Evolutionary conservation across 2,888 invertebrate genomes (phyloP).

Genomic region (Ectobius pallidus): DNA sequence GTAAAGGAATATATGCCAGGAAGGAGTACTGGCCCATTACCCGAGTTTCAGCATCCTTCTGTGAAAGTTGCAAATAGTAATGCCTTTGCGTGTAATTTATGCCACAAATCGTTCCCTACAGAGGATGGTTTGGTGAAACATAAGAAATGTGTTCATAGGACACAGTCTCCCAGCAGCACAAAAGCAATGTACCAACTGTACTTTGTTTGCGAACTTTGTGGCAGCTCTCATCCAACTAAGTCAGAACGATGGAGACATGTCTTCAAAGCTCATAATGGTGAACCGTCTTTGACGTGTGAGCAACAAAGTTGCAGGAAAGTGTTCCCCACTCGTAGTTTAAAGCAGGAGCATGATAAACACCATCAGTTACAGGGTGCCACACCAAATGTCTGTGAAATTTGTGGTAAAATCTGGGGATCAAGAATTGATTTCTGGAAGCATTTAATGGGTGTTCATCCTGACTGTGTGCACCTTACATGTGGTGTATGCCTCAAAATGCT

Average conservation of each 20-base stretch:
- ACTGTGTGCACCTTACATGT: constrained; percentile 57
- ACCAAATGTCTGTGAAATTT: constrained; percentile 57
- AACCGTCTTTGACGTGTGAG: constrained; percentile 53
- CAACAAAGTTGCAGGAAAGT: constrained; percentile 54
- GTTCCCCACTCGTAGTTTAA: constrained; percentile 55
- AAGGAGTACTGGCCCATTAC: neutral
- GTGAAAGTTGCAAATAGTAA: constrained; percentile 44
- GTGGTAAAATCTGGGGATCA: constrained; percentile 59
- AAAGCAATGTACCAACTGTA: constrained; percentile 54
- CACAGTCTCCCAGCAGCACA: constrained; percentile 25
- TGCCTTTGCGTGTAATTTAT: constrained; percentile 54
- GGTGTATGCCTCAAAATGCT: constrained; percentile 59
- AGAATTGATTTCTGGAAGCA: constrained; percentile 61
- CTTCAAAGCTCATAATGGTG: constrained; percentile 54
- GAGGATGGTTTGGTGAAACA: constrained; percentile 58
- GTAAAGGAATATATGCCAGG: neutral
- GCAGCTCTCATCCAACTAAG: constrained; percentile 56
- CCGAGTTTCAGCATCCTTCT: neutral
- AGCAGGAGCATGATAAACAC: constrained; percentile 56
- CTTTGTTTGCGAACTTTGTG: constrained; percentile 58
- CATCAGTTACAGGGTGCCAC: constrained; percentile 50
- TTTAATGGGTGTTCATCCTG: constrained; percentile 59
- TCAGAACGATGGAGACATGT: constrained; percentile 60
- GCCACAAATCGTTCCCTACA: constrained; percentile 56
- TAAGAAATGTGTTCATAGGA: constrained; percentile 53